Conservation (phyloP, 2,113 vertebrate species). For the Urocolius indicus region DNA sequence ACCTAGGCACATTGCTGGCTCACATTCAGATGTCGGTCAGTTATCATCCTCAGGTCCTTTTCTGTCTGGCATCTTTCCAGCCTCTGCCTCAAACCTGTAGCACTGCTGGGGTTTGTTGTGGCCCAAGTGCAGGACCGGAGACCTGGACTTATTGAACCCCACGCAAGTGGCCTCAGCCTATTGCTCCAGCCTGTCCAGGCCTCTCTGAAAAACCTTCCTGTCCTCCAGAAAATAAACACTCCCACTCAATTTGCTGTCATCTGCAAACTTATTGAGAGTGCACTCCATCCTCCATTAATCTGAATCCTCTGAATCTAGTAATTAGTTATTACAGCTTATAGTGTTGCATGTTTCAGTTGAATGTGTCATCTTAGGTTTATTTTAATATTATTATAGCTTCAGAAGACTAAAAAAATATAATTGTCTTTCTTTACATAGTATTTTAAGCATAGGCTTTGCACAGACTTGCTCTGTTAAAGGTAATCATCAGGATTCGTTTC, state of each 20-base stretch:
- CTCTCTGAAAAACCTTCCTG: neutral
- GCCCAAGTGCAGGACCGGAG: neutral
- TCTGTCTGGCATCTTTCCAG: neutral
- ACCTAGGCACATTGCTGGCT: no score
- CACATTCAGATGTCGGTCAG: no score
- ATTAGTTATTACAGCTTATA: neutral
- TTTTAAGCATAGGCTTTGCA: neutral
- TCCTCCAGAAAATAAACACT: neutral
- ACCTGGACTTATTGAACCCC: neutral
- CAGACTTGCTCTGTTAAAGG: neutral
- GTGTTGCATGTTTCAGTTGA: neutral
- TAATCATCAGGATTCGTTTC: neutral
- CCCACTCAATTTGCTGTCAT: rapidly evolving
- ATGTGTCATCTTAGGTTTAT: neutral
- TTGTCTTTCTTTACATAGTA: neutral
- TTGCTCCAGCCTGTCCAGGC: neutral
- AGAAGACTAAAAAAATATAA: neutral
- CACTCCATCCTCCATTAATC: neutral
- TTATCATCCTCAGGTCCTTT: neutral
- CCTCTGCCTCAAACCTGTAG: neutral
- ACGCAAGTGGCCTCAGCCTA: neutral
- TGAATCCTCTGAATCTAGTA: neutral
- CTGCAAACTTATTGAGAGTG: neutral
- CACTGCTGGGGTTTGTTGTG: neutral
- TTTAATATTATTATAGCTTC: neutral